A percentile compares a stretch with the other conserved stretches of the same genome.
These are phyloP conservation scores for Mythimna impura DNA, from an alignment of 2,888 invertebrate species.

Conservation along the genomic window DNA sequence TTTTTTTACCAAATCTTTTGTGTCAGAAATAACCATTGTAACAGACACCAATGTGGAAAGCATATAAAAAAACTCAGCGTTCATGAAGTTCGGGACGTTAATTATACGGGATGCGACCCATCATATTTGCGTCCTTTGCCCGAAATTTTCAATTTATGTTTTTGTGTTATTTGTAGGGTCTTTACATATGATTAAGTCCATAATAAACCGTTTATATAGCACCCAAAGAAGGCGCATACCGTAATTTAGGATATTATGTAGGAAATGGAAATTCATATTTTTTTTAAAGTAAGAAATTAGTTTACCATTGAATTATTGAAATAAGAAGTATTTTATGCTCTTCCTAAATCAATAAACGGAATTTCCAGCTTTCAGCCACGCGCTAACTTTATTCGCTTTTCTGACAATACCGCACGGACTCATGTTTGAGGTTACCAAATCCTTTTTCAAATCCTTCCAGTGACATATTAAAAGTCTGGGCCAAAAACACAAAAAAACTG, in stretches of 20 bases:
- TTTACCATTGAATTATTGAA: no score
- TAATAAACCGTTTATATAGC: slow-evolving; percentile 6
- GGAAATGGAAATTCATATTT: neutral
- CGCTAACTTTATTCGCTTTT: neutral
- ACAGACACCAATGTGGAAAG: slow-evolving; percentile 36
- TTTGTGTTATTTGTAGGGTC: slow-evolving; percentile 16
- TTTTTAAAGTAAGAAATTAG: no score
- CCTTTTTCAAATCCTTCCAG: slow-evolving; percentile 20
- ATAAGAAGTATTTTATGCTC: no score
- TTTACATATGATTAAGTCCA: neutral
- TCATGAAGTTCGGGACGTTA: slow-evolving; percentile 46
- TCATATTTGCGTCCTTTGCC: slow-evolving; percentile 24
- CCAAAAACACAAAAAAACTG: slow-evolving; percentile 12
- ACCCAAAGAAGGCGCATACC: neutral
- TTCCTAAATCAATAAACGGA: no score
- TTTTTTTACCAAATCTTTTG: neutral
- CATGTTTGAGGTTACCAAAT: slow-evolving; percentile 21
- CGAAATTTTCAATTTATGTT: slow-evolving; percentile 42
- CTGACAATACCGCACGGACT: neutral
- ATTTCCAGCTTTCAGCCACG: neutral
- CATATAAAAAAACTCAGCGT: slow-evolving; percentile 26
- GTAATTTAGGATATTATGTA: slow-evolving; percentile 6
- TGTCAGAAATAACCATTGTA: neutral
- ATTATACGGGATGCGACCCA: slow-evolving; percentile 37
- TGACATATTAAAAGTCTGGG: slow-evolving; percentile 8